These are phyloP conservation scores for Cheirogaleus medius DNA, from an alignment of 2,113 vertebrate genomes.

Conservation along the genomic window DNA sequence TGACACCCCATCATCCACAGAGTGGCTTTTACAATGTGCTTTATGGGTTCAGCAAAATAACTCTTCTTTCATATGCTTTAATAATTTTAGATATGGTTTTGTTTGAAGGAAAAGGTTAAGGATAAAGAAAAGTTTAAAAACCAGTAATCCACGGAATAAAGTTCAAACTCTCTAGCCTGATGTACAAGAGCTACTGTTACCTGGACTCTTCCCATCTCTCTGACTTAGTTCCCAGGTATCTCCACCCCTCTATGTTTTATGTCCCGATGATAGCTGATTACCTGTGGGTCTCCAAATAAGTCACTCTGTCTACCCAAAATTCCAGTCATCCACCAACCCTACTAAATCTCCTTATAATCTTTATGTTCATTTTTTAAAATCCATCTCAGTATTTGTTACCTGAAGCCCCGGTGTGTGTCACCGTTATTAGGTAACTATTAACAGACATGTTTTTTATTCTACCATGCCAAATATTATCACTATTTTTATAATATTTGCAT, in stretches of 20 bases:
- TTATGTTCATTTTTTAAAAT: not conserved
- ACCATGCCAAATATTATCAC: not conserved
- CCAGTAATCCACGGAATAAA: not conserved
- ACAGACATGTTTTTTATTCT: not conserved
- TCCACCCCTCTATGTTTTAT: rapidly evolving
- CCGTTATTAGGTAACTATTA: not conserved
- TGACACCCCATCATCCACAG: not conserved
- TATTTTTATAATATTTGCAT: not conserved
- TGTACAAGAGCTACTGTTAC: not conserved
- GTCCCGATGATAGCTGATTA: not conserved
- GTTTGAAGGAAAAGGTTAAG: not conserved
- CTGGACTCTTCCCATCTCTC: not conserved
- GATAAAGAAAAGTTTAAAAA: not conserved
- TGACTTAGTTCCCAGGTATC: not conserved
- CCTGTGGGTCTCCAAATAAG: not conserved
- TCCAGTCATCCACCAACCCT: not conserved
- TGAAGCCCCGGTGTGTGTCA: not conserved
- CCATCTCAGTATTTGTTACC: not conserved
- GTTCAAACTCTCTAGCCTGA: not conserved
- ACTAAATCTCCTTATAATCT: not conserved
- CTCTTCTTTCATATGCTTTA: not conserved
- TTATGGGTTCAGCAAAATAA: not conserved
- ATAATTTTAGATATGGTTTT: not conserved
- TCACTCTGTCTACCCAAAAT: not conserved
- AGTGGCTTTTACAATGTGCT: not conserved